These are phyloP conservation scores for Nyctalus aviator DNA, from an alignment of 2,797 vertebrate species.

Conservation along the genomic window DNA sequence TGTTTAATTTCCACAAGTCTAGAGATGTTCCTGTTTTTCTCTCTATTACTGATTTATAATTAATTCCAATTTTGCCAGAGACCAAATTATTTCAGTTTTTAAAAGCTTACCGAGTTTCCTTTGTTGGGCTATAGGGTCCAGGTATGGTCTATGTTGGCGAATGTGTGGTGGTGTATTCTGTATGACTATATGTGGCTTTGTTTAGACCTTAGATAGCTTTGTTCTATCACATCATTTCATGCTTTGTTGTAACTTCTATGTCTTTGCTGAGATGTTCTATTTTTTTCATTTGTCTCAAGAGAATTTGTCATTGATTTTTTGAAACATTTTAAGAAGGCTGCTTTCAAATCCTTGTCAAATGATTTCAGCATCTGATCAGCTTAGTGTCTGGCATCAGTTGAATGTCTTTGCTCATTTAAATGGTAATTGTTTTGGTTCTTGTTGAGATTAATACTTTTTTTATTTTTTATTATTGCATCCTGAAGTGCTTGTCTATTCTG, in stretches of 20 bases:
- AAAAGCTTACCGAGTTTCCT: background rate
- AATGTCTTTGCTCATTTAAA: background rate
- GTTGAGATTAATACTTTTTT: background rate
- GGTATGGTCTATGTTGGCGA: background rate
- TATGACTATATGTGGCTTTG: background rate
- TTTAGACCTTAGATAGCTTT: background rate
- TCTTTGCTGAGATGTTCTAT: constrained; percentile 28
- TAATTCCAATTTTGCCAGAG: background rate
- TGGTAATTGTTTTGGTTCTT: constrained; percentile 23
- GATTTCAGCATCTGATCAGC: background rate
- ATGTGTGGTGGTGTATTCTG: background rate
- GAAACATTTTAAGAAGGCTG: background rate
- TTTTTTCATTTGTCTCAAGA: constrained; percentile 44
- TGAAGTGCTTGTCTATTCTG: background rate
- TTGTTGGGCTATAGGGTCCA: background rate
- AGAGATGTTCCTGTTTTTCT: background rate
- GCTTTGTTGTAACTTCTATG: background rate
- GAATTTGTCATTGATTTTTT: background rate
- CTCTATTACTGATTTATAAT: background rate
- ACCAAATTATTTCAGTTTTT: background rate
- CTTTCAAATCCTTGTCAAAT: constrained; percentile 28
- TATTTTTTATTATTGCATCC: constrained; percentile 48
- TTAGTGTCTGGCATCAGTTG: background rate
- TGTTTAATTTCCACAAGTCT: background rate
- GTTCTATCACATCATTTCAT: background rate